phyloP scores from a whole-genome alignment of 2,797 vertebrate species.

The Phoeniculus purpureus region DNA sequence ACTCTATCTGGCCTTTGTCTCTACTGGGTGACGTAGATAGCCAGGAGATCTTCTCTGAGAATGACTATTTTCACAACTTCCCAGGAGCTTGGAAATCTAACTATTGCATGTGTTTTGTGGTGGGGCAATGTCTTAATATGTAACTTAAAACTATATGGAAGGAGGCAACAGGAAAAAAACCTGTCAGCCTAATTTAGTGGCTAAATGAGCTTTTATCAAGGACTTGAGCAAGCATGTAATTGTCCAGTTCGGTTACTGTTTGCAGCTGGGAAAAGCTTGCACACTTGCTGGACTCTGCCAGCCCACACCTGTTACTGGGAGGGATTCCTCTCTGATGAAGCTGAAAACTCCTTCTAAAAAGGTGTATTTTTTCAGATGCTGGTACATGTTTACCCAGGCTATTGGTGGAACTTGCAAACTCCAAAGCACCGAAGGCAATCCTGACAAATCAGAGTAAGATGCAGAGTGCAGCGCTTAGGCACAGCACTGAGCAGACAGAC shows the following conservation, averaged over 20 bases:
- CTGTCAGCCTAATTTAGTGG: neutral
- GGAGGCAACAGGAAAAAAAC: neutral
- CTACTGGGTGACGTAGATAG: neutral
- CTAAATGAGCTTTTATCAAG: neutral
- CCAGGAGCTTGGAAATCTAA: neutral
- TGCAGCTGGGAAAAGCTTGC: neutral
- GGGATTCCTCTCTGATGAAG: neutral
- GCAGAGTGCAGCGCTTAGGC: accelerated
- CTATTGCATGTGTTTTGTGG: neutral
- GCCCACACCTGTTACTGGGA: neutral
- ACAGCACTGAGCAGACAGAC: accelerated
- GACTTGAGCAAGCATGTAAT: neutral
- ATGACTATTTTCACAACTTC: neutral
- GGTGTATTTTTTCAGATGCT: neutral
- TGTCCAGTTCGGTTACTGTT: neutral
- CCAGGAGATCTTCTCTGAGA: neutral
- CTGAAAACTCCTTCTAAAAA: neutral
- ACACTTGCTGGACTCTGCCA: neutral
- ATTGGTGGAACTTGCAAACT: neutral
- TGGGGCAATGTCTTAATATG: neutral
- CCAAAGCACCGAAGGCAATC: neutral
- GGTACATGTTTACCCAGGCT: neutral
- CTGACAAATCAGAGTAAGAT: accelerated
- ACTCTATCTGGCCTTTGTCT: neutral
- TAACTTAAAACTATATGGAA: neutral